These are phyloP conservation scores for Dysidea cf. avara DNA, from an alignment of 37 sponge, comb jelly and placozoan genomes.

Conservation along the genomic window DNA sequence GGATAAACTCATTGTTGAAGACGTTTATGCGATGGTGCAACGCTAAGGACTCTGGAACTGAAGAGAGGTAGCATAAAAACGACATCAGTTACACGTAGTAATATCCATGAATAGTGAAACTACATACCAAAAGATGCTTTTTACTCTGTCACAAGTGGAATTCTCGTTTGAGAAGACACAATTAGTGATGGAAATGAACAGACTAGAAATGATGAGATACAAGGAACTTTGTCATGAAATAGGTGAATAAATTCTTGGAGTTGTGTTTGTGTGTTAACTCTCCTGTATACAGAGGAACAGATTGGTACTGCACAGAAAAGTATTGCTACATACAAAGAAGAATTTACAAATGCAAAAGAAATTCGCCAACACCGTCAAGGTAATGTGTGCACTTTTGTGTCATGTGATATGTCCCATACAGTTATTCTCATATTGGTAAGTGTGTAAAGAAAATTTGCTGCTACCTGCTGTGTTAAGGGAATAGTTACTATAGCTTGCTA, in stretches of 20 bases:
- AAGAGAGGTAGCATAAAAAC: constrained; percentile 14
- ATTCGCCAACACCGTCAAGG: constrained; percentile 80
- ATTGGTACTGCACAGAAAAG: constrained; percentile 53
- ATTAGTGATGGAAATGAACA: constrained; percentile 81
- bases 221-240: constrained; percentile 43
- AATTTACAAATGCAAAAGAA: constrained; percentile 56
- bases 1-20: constrained; percentile 75
- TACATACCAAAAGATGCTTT: constrained; percentile 84
- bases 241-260: constrained; percentile 13
- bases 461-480: too few relatives aligned
- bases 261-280: background rate
- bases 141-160: constrained; percentile 71
- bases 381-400: constrained; percentile 31
- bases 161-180: constrained; percentile 73
- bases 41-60: constrained; percentile 19
- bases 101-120: constrained; percentile 37
- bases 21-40: constrained; percentile 87
- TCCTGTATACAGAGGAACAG: constrained; percentile 44
- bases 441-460: too few relatives aligned
- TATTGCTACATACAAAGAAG: constrained; percentile 54
- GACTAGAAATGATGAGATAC: constrained; percentile 73
- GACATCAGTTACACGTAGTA: background rate
- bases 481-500: too few relatives aligned
- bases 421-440: too few relatives aligned
- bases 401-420: too few relatives aligned